Conservation (phyloP, 1,140 invertebrate species). For the Drosophila nigrodunni region DNA sequence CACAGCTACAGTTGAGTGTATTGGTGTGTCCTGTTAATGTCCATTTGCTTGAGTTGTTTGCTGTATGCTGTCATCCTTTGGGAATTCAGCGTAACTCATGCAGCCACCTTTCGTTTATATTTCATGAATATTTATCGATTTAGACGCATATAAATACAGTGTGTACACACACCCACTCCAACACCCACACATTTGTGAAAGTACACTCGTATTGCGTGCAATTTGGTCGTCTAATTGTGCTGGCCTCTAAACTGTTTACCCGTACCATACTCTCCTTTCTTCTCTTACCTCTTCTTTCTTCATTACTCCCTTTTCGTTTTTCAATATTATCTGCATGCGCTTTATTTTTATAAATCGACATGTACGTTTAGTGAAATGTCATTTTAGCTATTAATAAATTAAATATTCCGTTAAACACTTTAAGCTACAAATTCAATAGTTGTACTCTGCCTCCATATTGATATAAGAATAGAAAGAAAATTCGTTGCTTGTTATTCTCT, state of each 20-base stretch:
- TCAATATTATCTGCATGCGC: too few relatives aligned
- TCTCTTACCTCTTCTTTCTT: neutral
- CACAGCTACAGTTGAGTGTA: neutral
- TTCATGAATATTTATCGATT: slow-evolving; percentile 82
- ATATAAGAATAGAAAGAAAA: too few relatives aligned
- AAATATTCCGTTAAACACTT: too few relatives aligned
- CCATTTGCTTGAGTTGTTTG: slow-evolving; percentile 51
- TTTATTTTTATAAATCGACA: too few relatives aligned
- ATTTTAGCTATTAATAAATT: too few relatives aligned
- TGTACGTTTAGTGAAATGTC: too few relatives aligned
- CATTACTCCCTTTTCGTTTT: neutral
- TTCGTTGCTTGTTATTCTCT: neutral
- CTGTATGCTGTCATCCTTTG: slow-evolving; percentile 66
- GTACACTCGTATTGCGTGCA: slow-evolving; percentile 38
- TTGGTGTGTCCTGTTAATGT: slow-evolving; percentile 46
- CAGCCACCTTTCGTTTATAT: slow-evolving; percentile 62
- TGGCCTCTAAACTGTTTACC: slow-evolving; percentile 20
- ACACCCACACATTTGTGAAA: neutral
- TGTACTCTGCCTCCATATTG: too few relatives aligned
- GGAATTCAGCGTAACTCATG: slow-evolving; percentile 45
- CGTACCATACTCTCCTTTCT: neutral
- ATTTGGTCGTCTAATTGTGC: slow-evolving; percentile 40
- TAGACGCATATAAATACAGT: slow-evolving; percentile 31
- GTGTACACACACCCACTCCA: slow-evolving; percentile 10
- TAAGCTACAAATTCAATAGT: too few relatives aligned